Evolutionary conservation across 2,113 vertebrate species (phyloP).

Genomic region (Percopsis transmontana): DNA sequence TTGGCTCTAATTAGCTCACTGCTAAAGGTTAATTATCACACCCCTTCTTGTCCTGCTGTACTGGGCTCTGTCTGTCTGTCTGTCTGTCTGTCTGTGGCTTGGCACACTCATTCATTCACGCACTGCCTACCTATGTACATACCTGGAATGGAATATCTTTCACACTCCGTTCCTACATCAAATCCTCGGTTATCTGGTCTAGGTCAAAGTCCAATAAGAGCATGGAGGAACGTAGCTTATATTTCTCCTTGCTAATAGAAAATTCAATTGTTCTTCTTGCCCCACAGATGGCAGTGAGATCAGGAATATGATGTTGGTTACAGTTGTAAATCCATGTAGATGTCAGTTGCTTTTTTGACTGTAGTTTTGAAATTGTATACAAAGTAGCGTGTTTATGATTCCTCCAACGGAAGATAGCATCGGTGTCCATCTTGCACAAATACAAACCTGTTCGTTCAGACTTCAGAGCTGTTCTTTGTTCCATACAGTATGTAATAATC

Average conservation of each 20-base stretch:
- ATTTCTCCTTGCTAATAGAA: not conserved
- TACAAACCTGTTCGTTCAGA: constrained; percentile 2
- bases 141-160: too few relatives aligned
- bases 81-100: not conserved
- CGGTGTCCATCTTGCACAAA: constrained; percentile 27
- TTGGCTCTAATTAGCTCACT: constrained; percentile 32
- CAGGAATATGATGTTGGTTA: not conserved
- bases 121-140: too few relatives aligned
- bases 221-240: constrained; percentile 4
- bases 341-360: constrained; percentile 5
- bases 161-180: too few relatives aligned
- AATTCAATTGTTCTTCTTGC: not conserved
- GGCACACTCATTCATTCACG: too few relatives aligned
- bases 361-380: constrained; percentile 28
- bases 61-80: not conserved
- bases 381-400: not conserved
- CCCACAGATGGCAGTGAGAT: not conserved
- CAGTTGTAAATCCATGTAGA: not conserved
- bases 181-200: not conserved
- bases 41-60: not conserved
- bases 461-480: constrained; percentile 25
- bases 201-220: not conserved
- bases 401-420: constrained; percentile 6
- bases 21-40: constrained; percentile 24
- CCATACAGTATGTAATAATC: constrained; percentile 34